Base-by-base conservation (phyloP, 2,888 invertebrate genomes). In the Tachina fera region DNA sequence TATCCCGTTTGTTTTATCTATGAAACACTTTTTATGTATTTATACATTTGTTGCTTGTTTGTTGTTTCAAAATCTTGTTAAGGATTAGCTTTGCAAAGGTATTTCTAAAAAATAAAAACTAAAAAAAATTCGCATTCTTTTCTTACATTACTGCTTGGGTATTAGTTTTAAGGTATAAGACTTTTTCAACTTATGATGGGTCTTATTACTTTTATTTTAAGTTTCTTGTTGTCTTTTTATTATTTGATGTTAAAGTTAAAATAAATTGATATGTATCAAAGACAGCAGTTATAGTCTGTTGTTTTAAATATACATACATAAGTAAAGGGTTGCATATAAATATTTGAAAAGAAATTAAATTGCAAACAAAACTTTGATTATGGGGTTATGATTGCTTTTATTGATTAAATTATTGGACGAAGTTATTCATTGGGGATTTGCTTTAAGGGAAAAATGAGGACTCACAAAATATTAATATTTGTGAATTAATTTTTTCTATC, bases 101-200 rank as follows among this genome's bases (percentile, higher is more conserved):
- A 68, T 74, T 74, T 74, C 61, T 72, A 61, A 51, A 61, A 61
- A 78, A 58, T 53, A 22, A 22, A 22, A 22, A 22, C 3, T 2
- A 2, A 31, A 31, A 31, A 31, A 31, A 31, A 31, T 9, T 70
- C 19, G 19, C 6, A n/a, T 43, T 75, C 10, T 41, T 41, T 43
- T 51, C 58, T n/a, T 67, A 13, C 45, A 16, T 45, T 60, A 22
- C 22, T 31, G 49, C n/a, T 9, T 14, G 49, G 51, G n/a, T 16
- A 41, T 22, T 31, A 63, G 47, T 75, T 70, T 63, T 70, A 8
- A 51, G 19, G 63, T 75, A 65, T 60, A 63, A 65, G 79, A 84
- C 61, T 74, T 79, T n/a, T 79, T 71, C 56, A 75, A 75, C 80
- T 76, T 84, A 75, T 80, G 79, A 65, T 61, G 22, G 60, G 65